Evolutionary conservation across 1,140 invertebrate genomes (phyloP).

Genomic region (Watersipora subatra): DNA sequence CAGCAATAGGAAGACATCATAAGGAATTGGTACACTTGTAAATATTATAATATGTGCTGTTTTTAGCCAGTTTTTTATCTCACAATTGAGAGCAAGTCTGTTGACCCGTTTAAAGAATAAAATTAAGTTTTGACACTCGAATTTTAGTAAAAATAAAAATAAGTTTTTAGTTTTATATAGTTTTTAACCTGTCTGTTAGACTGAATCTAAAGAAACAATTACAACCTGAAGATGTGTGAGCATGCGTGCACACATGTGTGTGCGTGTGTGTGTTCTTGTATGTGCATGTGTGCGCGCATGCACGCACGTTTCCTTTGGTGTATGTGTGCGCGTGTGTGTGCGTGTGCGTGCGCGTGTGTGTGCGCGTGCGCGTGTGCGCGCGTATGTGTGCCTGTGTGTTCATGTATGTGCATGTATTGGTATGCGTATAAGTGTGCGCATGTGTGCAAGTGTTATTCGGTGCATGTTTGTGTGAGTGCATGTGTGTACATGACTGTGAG

Average conservation of each 20-base stretch:
- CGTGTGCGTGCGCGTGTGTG: background rate
- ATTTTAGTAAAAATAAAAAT: too few species aligned
- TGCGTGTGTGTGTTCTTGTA: background rate
- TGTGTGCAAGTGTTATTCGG: background rate
- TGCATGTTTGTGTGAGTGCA: background rate
- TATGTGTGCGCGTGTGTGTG: background rate
- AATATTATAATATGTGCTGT: too few species aligned
- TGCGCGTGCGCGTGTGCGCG: background rate
- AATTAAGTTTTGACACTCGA: too few species aligned
- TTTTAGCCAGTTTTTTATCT: too few species aligned
- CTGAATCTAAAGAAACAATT: too few species aligned
- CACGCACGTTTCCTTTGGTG: background rate
- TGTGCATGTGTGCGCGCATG: background rate
- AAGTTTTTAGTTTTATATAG: too few species aligned
- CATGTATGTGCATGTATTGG: background rate
- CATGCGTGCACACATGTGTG: background rate
- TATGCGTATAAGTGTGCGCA: background rate
- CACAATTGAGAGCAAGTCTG: too few species aligned
- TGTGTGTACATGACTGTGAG: background rate
- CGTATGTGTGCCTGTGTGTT: background rate
- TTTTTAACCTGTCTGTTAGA: too few species aligned
- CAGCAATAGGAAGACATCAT: too few species aligned
- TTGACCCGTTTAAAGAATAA: too few species aligned
- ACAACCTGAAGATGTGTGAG: background rate
- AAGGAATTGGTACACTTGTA: too few species aligned